Evolutionary conservation across 30 jellyfish, hydroid and myxozoan species (phyloP).

Genomic region (Turritopsis dohrnii): DNA sequence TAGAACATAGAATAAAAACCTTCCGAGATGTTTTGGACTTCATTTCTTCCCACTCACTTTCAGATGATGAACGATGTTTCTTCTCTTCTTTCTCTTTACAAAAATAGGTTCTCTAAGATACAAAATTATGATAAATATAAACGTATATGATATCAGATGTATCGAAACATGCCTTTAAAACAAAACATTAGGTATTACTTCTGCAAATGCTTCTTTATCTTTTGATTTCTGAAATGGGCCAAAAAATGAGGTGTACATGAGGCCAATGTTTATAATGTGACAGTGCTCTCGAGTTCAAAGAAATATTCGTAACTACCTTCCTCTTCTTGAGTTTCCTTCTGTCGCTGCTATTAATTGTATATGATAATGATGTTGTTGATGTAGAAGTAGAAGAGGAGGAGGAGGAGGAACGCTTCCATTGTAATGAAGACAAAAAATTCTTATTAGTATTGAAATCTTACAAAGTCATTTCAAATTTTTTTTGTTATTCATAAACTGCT

Average conservation of each 20-base stretch:
- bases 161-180: too few relatives aligned
- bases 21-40: neutral
- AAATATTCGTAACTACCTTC: neutral
- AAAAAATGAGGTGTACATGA: neutral
- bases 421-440: neutral
- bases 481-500: neutral
- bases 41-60: neutral
- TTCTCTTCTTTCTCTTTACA: neutral
- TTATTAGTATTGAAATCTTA: neutral
- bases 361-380: neutral
- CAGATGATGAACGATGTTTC: neutral
- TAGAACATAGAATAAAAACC: too few relatives aligned
- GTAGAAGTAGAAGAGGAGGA: constrained; percentile 5
- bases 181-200: too few relatives aligned
- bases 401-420: neutral
- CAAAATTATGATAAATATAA: too few relatives aligned
- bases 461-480: too few relatives aligned
- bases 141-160: too few relatives aligned
- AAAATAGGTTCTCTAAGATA: neutral
- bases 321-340: neutral
- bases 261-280: neutral
- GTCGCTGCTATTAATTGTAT: neutral
- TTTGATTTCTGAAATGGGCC: too few relatives aligned
- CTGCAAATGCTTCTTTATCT: too few relatives aligned
- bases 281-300: neutral